These are phyloP conservation scores for Sander vitreus DNA, from an alignment of 2,113 vertebrate genomes.

Conservation along the genomic window DNA sequence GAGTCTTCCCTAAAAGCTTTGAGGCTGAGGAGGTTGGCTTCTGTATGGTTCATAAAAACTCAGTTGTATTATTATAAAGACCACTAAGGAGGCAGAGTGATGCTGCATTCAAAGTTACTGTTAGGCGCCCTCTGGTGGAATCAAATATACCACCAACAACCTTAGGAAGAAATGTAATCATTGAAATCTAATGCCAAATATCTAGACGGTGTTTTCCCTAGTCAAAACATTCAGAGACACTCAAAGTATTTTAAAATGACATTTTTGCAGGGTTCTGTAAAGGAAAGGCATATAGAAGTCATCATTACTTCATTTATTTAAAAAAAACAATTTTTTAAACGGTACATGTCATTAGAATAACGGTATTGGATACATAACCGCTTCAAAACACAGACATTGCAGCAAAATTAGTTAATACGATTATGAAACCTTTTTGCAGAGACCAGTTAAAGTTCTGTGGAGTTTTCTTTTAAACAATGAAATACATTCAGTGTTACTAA, in stretches of 20 bases:
- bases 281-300: neutral
- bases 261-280: neutral
- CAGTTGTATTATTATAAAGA: neutral
- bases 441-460: neutral
- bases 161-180: neutral
- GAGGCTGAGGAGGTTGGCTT: neutral
- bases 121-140: conserved; percentile 55
- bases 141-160: conserved; percentile 16
- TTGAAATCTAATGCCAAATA: neutral
- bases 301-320: neutral
- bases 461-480: neutral
- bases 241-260: neutral
- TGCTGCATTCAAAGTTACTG: neutral
- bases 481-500: neutral
- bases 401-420: neutral
- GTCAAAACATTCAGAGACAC: neutral
- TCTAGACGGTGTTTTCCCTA: neutral
- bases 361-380: neutral
- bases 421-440: neutral
- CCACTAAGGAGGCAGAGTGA: neutral
- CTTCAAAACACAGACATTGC: conserved; percentile 6
- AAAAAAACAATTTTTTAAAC: too few relatives aligned
- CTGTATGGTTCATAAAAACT: neutral
- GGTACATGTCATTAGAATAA: neutral
- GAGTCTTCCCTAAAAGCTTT: conserved; percentile 8